phyloP scores from a whole-genome alignment of 2,888 invertebrate species.

The Molorchus minor region DNA sequence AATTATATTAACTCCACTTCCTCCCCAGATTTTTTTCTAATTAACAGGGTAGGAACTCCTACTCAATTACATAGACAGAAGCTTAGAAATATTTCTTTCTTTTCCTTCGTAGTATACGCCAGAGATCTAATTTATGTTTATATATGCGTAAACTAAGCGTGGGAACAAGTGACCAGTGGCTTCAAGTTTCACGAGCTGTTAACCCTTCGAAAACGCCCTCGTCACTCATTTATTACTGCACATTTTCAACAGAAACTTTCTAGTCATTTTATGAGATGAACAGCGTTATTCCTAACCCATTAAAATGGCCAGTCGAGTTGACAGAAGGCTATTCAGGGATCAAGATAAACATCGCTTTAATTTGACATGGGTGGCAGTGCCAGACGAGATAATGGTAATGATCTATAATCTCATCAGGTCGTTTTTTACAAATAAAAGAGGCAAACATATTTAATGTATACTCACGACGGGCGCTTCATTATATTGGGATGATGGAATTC shows the following conservation, averaged over 20 bases:
- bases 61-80: background rate
- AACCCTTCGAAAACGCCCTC: slow-evolving; percentile 27
- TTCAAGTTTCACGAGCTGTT: slow-evolving; percentile 25
- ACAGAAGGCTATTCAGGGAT: slow-evolving; percentile 29
- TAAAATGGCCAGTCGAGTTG: slow-evolving; percentile 20
- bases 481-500: background rate
- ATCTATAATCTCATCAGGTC: slow-evolving; percentile 28
- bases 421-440: slow-evolving; percentile 16
- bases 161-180: slow-evolving; percentile 26
- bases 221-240: slow-evolving; percentile 9
- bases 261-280: slow-evolving; percentile 11
- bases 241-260: slow-evolving; percentile 8
- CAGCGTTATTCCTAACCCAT: slow-evolving; percentile 20
- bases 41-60: too few relatives aligned
- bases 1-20: background rate
- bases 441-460: slow-evolving; percentile 3
- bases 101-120: background rate
- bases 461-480: slow-evolving; percentile 7
- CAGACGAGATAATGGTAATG: slow-evolving; percentile 31
- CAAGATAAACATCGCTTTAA: slow-evolving; percentile 30
- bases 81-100: background rate
- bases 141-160: slow-evolving; percentile 21
- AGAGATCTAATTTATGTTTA: slow-evolving; percentile 14
- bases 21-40: too few relatives aligned
- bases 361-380: slow-evolving; percentile 30